Percentiles rank a stretch among this genome's conserved stretches.
Evolutionary conservation across 2,888 invertebrate species (phyloP).

Genomic region (Lochmaea capreae): DNA sequence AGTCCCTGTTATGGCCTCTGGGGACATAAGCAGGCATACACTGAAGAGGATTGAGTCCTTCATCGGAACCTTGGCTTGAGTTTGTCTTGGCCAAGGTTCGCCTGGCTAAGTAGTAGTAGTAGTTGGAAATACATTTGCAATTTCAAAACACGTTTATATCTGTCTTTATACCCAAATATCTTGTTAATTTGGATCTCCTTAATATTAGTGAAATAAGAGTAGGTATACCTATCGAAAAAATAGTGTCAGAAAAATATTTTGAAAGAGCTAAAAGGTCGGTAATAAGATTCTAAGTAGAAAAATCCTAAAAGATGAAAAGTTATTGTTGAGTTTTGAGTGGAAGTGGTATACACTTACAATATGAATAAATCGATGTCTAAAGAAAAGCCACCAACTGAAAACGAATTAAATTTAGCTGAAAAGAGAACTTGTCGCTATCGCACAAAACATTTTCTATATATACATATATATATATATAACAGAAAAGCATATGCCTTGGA

Average conservation of each 20-base stretch:
- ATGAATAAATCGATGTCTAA: conserved; percentile 46
- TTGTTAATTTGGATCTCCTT: too few relatives aligned
- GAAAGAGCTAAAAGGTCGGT: not conserved
- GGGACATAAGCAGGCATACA: too few relatives aligned
- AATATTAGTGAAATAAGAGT: too few relatives aligned
- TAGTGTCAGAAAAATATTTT: not conserved
- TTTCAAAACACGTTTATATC: too few relatives aligned
- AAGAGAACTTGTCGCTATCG: conserved; percentile 46
- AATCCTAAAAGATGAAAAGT: conserved; percentile 30
- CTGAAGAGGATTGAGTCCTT: too few relatives aligned
- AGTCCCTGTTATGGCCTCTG: too few relatives aligned
- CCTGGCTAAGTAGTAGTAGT: too few relatives aligned
- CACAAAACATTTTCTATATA: conserved; percentile 54
- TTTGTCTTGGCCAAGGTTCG: too few relatives aligned
- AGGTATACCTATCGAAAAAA: too few relatives aligned
- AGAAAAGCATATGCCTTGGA: conserved; percentile 64
- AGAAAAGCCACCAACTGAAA: conserved; percentile 51
- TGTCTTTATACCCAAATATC: too few relatives aligned
- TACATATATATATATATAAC: conserved; percentile 31
- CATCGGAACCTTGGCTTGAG: too few relatives aligned
- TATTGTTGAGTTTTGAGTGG: conserved; percentile 29
- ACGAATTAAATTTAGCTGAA: conserved; percentile 63
- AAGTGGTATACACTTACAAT: conserved; percentile 44
- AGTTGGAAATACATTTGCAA: too few relatives aligned
- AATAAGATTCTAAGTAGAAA: conserved; percentile 21